phyloP scores from a whole-genome alignment of 2,113 vertebrate genomes.

The Phodopus roborovskii region DNA sequence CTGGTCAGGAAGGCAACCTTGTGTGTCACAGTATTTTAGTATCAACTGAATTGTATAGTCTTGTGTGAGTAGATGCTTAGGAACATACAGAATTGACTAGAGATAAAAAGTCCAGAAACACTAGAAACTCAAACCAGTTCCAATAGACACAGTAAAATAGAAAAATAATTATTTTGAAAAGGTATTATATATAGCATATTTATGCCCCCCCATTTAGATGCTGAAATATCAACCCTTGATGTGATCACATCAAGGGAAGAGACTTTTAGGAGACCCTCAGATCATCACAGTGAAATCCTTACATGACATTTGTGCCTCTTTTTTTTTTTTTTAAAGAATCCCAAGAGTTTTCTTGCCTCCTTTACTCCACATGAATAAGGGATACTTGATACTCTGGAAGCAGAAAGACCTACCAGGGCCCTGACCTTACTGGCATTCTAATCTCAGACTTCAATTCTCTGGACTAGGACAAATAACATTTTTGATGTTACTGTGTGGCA shows the following conservation, averaged over 20 bases:
- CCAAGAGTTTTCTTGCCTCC: neutral
- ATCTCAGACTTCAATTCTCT: neutral
- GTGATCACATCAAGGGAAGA: neutral
- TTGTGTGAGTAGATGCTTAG: neutral
- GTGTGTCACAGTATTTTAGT: neutral
- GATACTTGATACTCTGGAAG: neutral
- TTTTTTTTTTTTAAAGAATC: neutral
- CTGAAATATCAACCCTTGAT: neutral
- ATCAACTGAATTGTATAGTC: neutral
- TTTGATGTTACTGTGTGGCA: neutral
- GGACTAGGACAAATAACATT: neutral
- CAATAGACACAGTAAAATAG: neutral
- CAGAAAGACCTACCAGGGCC: neutral
- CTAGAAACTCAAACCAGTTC: neutral
- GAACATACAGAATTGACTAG: neutral
- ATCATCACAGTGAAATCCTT: neutral
- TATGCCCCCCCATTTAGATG: too few relatives aligned
- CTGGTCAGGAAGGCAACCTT: neutral
- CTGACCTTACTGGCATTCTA: neutral
- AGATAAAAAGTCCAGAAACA: slow-evolving; percentile 7
- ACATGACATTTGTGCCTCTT: neutral
- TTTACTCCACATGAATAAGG: neutral
- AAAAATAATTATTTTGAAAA: neutral
- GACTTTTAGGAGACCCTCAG: neutral
- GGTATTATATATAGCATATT: neutral